Evolutionary conservation across 2,113 vertebrate species (phyloP), one percentile per base, ranked within the genome.

Genomic region (Upupa epops): DNA sequence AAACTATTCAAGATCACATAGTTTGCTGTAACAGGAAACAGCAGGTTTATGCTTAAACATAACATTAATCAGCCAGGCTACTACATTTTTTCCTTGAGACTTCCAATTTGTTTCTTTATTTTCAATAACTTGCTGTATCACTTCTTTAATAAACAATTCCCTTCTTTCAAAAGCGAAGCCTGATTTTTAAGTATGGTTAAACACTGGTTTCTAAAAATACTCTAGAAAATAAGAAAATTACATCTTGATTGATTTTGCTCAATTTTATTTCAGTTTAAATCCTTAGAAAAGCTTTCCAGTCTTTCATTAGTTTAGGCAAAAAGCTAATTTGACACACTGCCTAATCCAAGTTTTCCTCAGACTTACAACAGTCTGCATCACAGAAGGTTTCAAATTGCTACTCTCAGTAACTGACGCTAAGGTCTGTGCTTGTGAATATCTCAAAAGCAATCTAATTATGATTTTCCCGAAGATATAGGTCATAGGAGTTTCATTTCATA

Each of bases 21-120:
- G 37, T 76, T 88, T 66, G 37, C 42, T 64, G 76, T 79, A 83
- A 80, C 20, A 93, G 51, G 52, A 92, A 91, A 91, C 79, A 84
- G 74, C 77, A 42, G 26, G 1, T 94, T 83, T 42, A 86, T 56
- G 17, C 73, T 89, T 88, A 63, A 86, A 88, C 17, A 26, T 25
- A 22, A 51, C 31, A 73, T 69, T 76, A 89, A 83, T 65, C 85
- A 80, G 42, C 8, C 52, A 66, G n/a, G 8, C 88, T 88, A 66
- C 88, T 88, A 59, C 31, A 51, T 66, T 59, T 89, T 92, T 83
- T 85, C 64, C 48, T 63, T 52, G 15, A 70, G 32, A 73, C 26
- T 63, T 83, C 22, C 42, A 91, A 63, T 89, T 84, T 85, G 46
- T 29, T 63, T 65, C 37, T n/a, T 32, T 34, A 54, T 83, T 82